Base-by-base conservation (phyloP, 2,797 vertebrate species). In the Falco rusticolus region DNA sequence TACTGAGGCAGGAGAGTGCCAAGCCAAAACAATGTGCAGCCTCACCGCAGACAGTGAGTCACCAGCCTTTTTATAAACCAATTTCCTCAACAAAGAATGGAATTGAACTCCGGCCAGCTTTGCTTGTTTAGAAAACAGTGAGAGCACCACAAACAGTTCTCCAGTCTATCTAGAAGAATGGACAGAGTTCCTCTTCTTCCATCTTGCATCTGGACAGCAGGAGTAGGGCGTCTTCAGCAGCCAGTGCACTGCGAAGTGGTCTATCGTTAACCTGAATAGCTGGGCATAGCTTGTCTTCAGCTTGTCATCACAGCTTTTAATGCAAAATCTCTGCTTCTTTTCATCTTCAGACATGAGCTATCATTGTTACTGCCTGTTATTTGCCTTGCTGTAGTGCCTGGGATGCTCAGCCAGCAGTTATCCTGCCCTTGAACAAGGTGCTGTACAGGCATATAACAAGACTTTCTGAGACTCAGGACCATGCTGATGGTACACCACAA, bases 61-160 rank as follows among this genome's bases (percentile, higher is more conserved):
- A 96, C 39, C 31, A n/a, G 66, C n/a, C 56, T 89, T 76, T 86
- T 95, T 79, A 94, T 84, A 79, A 91, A 70, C 31, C 82, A 53
- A 90, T 96, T 95, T 96, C 70, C 93, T 82, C n/a, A 31, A 29
- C 47, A 48, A 79, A 86, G 56, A 66, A 26, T 45, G 20, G 45
- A 83, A 61, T 65, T 93, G 70, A 78, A 60, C 61, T 93, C 50
- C 71, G 82, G 85, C 85, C 90, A 91, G 31, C 31, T 88, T 81
- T 47, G 10, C 39, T 71, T 86, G 54, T 84, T 93, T 75, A 91
- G 64, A 64, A 86, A 75, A 77, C 51, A 56, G 21, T 3, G 21
- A 89, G n/a, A 48, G 9, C 16, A 41, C 66, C 33, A 59, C 16
- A 7, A 74, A 39, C 26, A 89, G 25, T 50, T 51, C 56, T 91